Conservation (phyloP, 1,140 invertebrate genomes). For the Drosophila aff. region DNA sequence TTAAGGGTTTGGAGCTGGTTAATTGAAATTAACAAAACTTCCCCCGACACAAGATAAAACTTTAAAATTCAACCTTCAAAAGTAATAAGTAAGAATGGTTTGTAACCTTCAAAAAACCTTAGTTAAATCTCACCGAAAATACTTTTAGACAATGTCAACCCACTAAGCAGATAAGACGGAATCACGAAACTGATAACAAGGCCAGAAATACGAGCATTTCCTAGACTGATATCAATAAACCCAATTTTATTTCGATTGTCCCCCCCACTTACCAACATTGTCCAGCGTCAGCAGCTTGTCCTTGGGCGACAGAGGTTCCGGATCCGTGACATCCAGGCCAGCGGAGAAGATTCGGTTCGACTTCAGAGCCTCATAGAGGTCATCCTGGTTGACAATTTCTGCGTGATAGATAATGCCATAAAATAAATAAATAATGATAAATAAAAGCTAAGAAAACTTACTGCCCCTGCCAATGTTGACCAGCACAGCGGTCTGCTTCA, state of each 20-base stretch:
- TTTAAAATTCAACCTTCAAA: not conserved
- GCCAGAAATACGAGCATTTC: slow-evolving; percentile 11
- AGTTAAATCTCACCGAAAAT: slow-evolving; percentile 45
- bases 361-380: slow-evolving; percentile 92
- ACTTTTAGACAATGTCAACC: slow-evolving; percentile 31
- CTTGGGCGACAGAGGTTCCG: slow-evolving; percentile 94
- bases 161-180: slow-evolving; percentile 47
- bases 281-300: slow-evolving; percentile 91
- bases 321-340: slow-evolving; percentile 96
- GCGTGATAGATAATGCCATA: slow-evolving; percentile 66
- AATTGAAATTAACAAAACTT: not conserved
- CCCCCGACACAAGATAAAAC: not conserved
- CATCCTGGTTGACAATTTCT: slow-evolving; percentile 93
- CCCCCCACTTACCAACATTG: slow-evolving; percentile 91
- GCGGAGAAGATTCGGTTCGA: slow-evolving; percentile 92
- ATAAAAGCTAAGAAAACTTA: slow-evolving; percentile 80
- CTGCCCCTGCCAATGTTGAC: slow-evolving; percentile 93
- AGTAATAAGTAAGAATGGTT: not conserved
- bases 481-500: slow-evolving; percentile 93
- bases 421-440: slow-evolving; percentile 1
- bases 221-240: slow-evolving; percentile 22
- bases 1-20: slow-evolving; percentile 9
- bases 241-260: not conserved
- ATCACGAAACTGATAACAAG: slow-evolving; percentile 44
- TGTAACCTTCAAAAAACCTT: slow-evolving; percentile 69